Conservation (phyloP, 2,888 invertebrate species). For the Folsomia manolachei region DNA sequence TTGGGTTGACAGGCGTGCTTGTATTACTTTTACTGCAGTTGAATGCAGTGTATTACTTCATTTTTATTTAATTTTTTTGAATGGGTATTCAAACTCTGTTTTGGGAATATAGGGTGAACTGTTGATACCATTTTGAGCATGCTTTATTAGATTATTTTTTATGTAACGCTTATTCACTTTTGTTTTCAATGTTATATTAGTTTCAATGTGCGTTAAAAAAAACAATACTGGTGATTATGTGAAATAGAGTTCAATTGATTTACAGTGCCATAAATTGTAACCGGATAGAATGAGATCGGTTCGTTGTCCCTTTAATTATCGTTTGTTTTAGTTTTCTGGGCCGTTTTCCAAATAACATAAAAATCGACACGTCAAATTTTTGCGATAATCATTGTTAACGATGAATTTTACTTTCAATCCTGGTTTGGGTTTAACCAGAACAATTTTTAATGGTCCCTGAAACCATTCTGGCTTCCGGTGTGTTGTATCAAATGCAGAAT, state of each 20-base stretch:
- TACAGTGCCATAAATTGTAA: no score
- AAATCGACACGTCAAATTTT: neutral
- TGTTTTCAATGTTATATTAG: neutral
- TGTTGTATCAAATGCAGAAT: neutral
- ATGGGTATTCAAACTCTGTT: no score
- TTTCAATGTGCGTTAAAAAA: no score
- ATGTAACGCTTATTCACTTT: neutral
- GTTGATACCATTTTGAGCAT: neutral
- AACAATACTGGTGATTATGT: no score
- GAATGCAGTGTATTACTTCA: no score
- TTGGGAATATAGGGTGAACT: no score
- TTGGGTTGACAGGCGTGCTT: no score
- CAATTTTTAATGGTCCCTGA: neutral
- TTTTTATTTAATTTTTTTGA: no score
- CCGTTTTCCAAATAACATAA: neutral
- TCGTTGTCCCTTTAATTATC: neutral
- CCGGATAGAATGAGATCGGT: neutral
- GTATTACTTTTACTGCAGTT: no score
- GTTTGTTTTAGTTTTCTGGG: neutral
- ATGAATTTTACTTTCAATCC: neutral
- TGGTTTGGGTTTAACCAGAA: no score
- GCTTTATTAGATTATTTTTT: neutral
- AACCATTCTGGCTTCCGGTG: conserved; percentile 5
- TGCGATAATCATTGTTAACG: neutral
- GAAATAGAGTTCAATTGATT: no score